phyloP scores from a whole-genome alignment of 2,797 vertebrate genomes.

The Sebastes melanostomus region DNA sequence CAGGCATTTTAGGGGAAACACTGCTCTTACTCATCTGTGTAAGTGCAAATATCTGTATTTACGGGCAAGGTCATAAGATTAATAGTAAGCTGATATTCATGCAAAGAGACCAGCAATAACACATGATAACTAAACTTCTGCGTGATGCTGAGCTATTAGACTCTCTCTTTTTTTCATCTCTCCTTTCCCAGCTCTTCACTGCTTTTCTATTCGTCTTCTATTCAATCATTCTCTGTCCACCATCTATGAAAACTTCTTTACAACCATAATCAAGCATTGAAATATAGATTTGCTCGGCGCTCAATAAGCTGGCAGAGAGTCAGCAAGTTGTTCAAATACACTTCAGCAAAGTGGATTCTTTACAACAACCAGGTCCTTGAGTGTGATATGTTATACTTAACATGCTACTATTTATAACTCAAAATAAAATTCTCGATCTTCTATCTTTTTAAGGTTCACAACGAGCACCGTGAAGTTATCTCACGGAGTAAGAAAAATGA shows the following conservation, averaged over 20 bases:
- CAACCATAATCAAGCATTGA: not conserved
- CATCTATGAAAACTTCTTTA: not conserved
- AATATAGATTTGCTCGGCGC: not conserved
- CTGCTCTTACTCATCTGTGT: conserved; percentile 3
- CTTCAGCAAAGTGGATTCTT: not conserved
- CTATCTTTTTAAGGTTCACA: not conserved
- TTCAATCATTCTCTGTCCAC: not conserved
- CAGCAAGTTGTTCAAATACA: not conserved
- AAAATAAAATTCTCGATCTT: not conserved
- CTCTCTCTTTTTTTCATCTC: not conserved
- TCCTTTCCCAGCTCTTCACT: not conserved
- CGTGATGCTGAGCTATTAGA: not conserved
- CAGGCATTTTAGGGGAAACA: not conserved
- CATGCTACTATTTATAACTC: not conserved
- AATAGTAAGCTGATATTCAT: not conserved
- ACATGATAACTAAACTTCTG: not conserved
- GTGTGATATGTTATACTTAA: not conserved
- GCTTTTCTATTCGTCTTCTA: not conserved
- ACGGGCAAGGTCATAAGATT: not conserved
- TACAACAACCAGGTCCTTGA: not conserved
- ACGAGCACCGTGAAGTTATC: not conserved
- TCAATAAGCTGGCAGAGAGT: not conserved
- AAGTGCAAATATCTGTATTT: not conserved
- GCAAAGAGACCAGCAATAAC: not conserved
- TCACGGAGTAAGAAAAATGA: not conserved